Evolutionary conservation across 2,888 invertebrate genomes (phyloP).

Genomic region (Heliconius ismenius): DNA sequence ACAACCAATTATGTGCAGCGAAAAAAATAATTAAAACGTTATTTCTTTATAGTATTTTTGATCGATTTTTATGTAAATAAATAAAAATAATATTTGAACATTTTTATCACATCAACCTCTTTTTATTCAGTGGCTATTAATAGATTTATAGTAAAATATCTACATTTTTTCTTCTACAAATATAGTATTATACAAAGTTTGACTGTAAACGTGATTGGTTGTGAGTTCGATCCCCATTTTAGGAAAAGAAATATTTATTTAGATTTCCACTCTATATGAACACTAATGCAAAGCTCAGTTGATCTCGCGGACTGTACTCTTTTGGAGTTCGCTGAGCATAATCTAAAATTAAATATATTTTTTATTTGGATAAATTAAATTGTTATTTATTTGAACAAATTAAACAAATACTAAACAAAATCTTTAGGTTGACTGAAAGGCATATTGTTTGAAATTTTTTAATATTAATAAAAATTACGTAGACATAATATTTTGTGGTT

Average conservation of each 20-base stretch:
- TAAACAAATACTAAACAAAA: neutral
- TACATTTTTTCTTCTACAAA: no score
- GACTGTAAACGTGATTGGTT: no score
- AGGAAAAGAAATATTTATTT: no score
- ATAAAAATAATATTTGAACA: neutral
- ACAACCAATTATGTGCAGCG: constrained; percentile 63
- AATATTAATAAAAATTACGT: constrained; percentile 78
- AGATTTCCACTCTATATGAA: no score
- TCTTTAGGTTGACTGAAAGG: constrained; percentile 27
- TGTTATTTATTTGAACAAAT: neutral
- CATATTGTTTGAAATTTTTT: constrained; percentile 54
- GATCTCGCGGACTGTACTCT: no score
- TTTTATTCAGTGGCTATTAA: neutral
- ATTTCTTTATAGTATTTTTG: constrained; percentile 2
- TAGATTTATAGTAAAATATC: neutral
- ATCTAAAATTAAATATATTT: no score
- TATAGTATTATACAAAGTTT: no score
- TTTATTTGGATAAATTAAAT: no score
- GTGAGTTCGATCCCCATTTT: no score
- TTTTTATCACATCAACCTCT: neutral
- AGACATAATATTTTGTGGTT: constrained; percentile 80
- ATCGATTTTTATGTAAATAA: neutral
- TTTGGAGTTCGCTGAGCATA: no score
- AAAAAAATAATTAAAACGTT: constrained; percentile 53
- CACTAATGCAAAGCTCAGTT: no score